These are phyloP conservation scores for Echinarachnius parma DNA, from an alignment of 53 echinoderm and acorn worm genomes.

Conservation along the genomic window DNA sequence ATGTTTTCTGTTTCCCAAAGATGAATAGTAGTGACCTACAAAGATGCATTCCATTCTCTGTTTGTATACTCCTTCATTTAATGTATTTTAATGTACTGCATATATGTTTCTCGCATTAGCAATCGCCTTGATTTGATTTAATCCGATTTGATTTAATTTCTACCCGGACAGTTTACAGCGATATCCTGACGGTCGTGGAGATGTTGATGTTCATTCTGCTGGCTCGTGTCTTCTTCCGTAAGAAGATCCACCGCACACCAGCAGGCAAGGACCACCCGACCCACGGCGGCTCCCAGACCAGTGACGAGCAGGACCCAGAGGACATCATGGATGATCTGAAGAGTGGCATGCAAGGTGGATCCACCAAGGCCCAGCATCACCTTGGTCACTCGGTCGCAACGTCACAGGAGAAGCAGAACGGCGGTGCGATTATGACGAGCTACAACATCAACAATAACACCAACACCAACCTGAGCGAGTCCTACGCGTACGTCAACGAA, in stretches of 20 bases:
- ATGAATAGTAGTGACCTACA: too few species aligned
- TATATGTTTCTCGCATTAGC: too few species aligned
- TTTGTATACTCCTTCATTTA: too few species aligned
- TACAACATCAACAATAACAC: too few species aligned
- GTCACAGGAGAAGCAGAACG: constrained; percentile 6
- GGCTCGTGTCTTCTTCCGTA: constrained; percentile 73
- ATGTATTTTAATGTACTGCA: too few species aligned
- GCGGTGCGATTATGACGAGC: constrained; percentile 15
- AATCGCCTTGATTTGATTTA: too few species aligned
- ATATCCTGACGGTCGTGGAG: constrained; percentile 74
- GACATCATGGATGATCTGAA: background rate
- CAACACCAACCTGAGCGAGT: constrained; percentile 31
- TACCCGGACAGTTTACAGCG: constrained; percentile 66
- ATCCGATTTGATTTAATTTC: too few species aligned
- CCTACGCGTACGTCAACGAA: constrained; percentile 15
- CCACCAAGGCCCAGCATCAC: too few species aligned
- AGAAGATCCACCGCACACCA: constrained; percentile 52
- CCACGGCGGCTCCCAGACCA: background rate
- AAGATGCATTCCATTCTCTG: too few species aligned
- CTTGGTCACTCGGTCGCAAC: too few species aligned
- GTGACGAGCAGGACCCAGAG: constrained; percentile 11
- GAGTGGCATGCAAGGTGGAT: too few species aligned
- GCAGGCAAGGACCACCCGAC: constrained; percentile 37
- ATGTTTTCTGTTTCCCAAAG: too few species aligned
- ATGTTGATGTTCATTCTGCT: constrained; percentile 74